Conservation (phyloP, 1,140 invertebrate genomes). For the Drosophila aff. region DNA sequence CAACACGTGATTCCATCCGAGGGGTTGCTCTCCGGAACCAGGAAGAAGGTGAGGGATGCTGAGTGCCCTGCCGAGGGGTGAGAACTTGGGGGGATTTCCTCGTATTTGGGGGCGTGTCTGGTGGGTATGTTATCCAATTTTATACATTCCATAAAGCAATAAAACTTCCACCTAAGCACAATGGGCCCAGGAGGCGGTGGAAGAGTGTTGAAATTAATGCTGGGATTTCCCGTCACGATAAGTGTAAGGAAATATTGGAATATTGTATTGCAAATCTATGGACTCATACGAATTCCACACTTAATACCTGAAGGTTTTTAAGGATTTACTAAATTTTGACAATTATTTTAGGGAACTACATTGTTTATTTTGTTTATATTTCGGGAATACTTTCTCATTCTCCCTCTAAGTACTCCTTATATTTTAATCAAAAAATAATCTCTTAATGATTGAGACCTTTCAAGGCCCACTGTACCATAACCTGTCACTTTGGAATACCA, state of each 20-base stretch:
- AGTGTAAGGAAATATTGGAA: not conserved
- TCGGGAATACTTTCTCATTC: not conserved
- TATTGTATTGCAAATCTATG: not conserved
- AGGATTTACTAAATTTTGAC: not conserved
- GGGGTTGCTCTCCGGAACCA: conserved; percentile 40
- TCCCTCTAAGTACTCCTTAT: not conserved
- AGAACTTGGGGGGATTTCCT: conserved; percentile 3
- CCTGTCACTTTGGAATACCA: conserved; percentile 17
- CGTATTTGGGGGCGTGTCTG: conserved; percentile 48
- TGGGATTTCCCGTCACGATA: not conserved
- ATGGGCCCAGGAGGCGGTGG: conserved; percentile 28
- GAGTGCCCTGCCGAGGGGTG: conserved; percentile 5
- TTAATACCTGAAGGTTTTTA: not conserved
- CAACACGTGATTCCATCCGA: conserved; percentile 78
- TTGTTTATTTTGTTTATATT: not conserved
- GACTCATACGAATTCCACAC: not conserved
- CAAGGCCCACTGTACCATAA: conserved; percentile 6
- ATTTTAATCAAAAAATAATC: not conserved
- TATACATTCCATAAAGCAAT: conserved; percentile 74
- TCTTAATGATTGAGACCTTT: too few species aligned
- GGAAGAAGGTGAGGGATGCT: conserved; percentile 4
- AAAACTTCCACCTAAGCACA: conserved; percentile 56
- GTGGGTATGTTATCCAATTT: conserved; percentile 71
- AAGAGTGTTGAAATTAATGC: conserved; percentile 16
- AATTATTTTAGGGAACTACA: not conserved